Evolutionary conservation across 2,888 invertebrate genomes (phyloP).

Genomic region (Argynnis bischoffii): DNA sequence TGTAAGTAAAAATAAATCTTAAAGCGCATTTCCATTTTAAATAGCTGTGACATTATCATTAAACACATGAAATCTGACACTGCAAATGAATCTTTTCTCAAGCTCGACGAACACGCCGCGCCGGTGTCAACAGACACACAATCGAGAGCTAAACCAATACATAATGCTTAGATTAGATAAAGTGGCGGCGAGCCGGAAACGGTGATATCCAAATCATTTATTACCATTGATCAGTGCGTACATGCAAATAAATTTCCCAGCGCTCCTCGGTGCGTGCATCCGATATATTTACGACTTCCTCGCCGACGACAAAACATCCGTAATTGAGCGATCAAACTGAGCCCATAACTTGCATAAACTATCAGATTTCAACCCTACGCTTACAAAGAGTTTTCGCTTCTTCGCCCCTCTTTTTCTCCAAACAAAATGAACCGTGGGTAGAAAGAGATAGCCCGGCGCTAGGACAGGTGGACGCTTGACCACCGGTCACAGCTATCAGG

Average conservation of each 20-base stretch:
- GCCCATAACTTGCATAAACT: slow-evolving; percentile 67
- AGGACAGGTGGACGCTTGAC: slow-evolving; percentile 70
- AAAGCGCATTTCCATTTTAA: slow-evolving; percentile 17
- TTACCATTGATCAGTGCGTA: slow-evolving; percentile 37
- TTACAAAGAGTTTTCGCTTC: slow-evolving; percentile 50
- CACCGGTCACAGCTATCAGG: slow-evolving; percentile 66
- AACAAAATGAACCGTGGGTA: background rate
- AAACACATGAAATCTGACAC: slow-evolving; percentile 19
- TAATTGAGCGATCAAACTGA: slow-evolving; percentile 76
- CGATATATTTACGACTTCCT: slow-evolving; percentile 74
- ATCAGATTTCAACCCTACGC: slow-evolving; percentile 68
- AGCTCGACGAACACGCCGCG: background rate
- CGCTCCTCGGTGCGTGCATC: slow-evolving; percentile 35
- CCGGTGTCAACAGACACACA: slow-evolving; percentile 6
- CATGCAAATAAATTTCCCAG: slow-evolving; percentile 43
- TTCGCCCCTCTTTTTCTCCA: slow-evolving; percentile 40
- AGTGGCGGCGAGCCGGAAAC: slow-evolving; percentile 30
- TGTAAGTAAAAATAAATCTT: slow-evolving; percentile 12
- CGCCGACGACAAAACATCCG: slow-evolving; percentile 62
- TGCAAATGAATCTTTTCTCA: slow-evolving; percentile 12
- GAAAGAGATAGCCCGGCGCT: slow-evolving; percentile 44
- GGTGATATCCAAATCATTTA: slow-evolving; percentile 34
- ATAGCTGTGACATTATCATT: slow-evolving; percentile 21
- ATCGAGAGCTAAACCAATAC: slow-evolving; percentile 3
- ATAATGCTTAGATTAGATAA: slow-evolving; percentile 21